Base-by-base conservation (phyloP, 2,797 vertebrate species). In the Coranthus polyacanthus region DNA sequence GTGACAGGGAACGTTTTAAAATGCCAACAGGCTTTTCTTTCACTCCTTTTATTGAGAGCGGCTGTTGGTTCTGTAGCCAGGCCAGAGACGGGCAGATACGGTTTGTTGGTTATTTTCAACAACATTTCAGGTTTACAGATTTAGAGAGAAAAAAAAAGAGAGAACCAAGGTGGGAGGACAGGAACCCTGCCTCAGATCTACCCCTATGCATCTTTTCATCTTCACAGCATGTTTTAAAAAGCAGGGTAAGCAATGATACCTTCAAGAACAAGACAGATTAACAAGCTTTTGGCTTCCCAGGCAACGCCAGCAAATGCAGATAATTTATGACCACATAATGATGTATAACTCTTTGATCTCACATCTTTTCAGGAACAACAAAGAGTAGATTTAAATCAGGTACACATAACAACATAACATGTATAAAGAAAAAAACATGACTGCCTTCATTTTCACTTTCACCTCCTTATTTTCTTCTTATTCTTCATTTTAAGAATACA, bases 1-100 rank as follows among this genome's bases (percentile, higher is more conserved):
- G 76, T 72, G 74, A 81, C 76, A 71, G 65, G 74, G 64, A 82
- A 59, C 15, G 4, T 47, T 78, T 71, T 62, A 59, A 81, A 82
- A 86, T 68, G 65, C 72, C 79, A 74, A 45, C 47, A 34, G 57
- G 68, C 62, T 73, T 71, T 51, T 4, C 51, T 61, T 45, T 44
- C 36, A 15, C 59, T 54, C 42, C 57, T 67, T 41, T 34, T 51
- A 4, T 26, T 2, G 24, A 4, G 2, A 17, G 47, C 24, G n/a
- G n/a, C 10, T 68, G 64, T 53, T 13, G 52, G 37, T 54, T 41
- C 38, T 46, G 53, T 0, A 9, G 49, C 42, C 46, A 0, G 22
- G 41, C 5, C 18, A n/a, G 53, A 59, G 63, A 62, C 2, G 3
- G 60, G 57, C 63, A 7, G 60, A 75, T 16, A 18, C 37, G 8